Evolutionary conservation across 53 echinoderm and acorn worm species (phyloP), one percentile per base, ranked within the genome.

Genomic region (Crossaster papposus): DNA sequence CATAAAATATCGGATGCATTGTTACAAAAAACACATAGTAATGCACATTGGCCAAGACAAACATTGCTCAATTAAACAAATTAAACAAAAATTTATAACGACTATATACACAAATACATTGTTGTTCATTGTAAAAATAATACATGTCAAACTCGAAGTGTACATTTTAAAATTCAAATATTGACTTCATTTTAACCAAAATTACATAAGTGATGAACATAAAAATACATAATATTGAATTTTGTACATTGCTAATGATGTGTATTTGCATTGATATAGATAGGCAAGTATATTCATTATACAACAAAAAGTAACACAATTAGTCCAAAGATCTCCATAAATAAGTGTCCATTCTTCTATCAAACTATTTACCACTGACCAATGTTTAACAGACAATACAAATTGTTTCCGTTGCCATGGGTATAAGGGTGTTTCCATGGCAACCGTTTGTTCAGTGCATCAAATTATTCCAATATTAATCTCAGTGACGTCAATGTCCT

Each of bases 181-280:
- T n/a, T 51, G 74, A 17, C 33, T 15, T 24, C 14, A 73, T 2
- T 44, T 44, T 78, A 78, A 3, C 78, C 78, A 24, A 4, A 51
- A 50, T 50, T 78, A 35, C 50, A 78, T 38, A 55, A 54, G 28
- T 53, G 31, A 80, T 51, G 29, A 58, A 54, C 54, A 80, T 80
- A 80, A 80, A 55, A 53, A 79, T 52, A 32, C 14, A 81, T 28
- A 63, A 17, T 35, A 62, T 20, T 20, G 17, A 23, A 36, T 36
- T 65, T 65, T 2, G 30, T 34, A 65, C 23, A 77, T 75, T 87
- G 87, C 87, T 87, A 14, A 24, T 65, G 54, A 29, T 75, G 75
- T 77, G 14, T 30, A 87, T 35, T 87, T 87, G 87, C 87, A 87
- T 87, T 87, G 87, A 87, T 75, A 44, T n/a, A 28, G 13, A 36